Percentiles rank a stretch among this genome's conserved stretches.
phyloP scores from a whole-genome alignment of 2,888 invertebrate genomes.

The Patella pellucida region DNA sequence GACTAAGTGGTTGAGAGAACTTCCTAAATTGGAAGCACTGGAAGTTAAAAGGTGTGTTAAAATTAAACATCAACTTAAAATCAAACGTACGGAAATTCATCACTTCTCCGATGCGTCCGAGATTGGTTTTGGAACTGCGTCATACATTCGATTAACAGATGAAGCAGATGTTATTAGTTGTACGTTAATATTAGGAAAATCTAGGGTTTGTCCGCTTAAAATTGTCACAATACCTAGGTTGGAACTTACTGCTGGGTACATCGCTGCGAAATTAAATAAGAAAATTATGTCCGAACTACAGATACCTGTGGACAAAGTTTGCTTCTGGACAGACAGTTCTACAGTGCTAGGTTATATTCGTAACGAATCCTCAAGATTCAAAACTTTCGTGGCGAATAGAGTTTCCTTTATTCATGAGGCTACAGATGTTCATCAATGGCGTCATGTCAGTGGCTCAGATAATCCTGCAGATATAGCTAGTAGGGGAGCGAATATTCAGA shows the following conservation, averaged over 20 bases:
- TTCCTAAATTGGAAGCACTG: conserved; percentile 30
- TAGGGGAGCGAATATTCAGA: conserved; percentile 16
- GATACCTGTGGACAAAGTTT: conserved; percentile 19
- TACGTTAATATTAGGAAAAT: conserved; percentile 26
- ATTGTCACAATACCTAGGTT: conserved; percentile 25
- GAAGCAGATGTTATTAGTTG: conserved; percentile 13
- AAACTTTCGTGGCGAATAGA: conserved; percentile 31
- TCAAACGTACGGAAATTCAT: conserved; percentile 29
- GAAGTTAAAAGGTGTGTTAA: conserved; percentile 31
- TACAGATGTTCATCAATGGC: conserved; percentile 15
- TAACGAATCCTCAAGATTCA: conserved; percentile 24
- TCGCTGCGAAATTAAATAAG: conserved; percentile 24
- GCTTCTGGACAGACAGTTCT: conserved; percentile 33
- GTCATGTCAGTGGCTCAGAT: conserved; percentile 19
- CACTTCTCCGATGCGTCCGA: conserved; percentile 36
- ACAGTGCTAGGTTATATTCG: conserved; percentile 29
- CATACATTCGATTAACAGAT: conserved; percentile 28
- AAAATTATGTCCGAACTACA: conserved; percentile 26
- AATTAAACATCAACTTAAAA: conserved; percentile 14
- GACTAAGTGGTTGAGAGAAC: conserved; percentile 32
- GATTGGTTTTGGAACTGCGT: conserved; percentile 31
- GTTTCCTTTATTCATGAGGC: conserved; percentile 16
- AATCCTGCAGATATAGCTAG: conserved; percentile 32
- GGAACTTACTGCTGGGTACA: conserved; percentile 25
- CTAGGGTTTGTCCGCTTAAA: conserved; percentile 31